These are phyloP conservation scores for Cynodonichthys magdalenae DNA, from an alignment of 2,797 vertebrate species.

Conservation along the genomic window DNA sequence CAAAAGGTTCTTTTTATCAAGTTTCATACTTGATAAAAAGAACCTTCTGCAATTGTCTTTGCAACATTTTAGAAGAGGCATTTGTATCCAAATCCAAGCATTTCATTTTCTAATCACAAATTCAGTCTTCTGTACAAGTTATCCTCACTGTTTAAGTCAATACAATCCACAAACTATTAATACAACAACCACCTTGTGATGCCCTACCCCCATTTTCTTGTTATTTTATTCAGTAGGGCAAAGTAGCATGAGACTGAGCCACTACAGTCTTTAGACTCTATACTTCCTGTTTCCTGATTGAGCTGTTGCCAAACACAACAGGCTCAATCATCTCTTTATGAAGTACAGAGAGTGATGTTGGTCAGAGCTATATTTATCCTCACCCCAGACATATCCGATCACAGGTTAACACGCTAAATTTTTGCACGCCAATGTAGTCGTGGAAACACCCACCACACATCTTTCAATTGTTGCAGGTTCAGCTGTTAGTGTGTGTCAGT, in stretches of 20 bases:
- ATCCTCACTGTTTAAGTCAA: neutral
- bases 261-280: slow-evolving; percentile 25
- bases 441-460: neutral
- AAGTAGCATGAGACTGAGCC: slow-evolving; percentile 6
- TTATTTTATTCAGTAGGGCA: neutral
- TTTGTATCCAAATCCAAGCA: neutral
- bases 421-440: neutral
- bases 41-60: too few relatives aligned
- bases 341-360: slow-evolving; percentile 31
- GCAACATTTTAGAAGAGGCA: neutral
- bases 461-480: slow-evolving; percentile 1
- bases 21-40: too few relatives aligned
- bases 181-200: neutral
- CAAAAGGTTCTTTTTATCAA: neutral
- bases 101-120: neutral
- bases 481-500: neutral
- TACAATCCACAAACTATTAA: neutral
- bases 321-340: slow-evolving; percentile 35
- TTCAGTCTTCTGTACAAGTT: neutral
- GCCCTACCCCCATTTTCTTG: neutral
- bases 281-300: slow-evolving; percentile 53
- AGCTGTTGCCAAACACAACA: slow-evolving; percentile 56
- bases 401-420: slow-evolving; percentile 5
- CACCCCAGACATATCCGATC: slow-evolving; percentile 26
- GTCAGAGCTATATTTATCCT: slow-evolving; percentile 36